Evolutionary conservation across 2,888 invertebrate species (phyloP).

Genomic region (Tholera decimalis): DNA sequence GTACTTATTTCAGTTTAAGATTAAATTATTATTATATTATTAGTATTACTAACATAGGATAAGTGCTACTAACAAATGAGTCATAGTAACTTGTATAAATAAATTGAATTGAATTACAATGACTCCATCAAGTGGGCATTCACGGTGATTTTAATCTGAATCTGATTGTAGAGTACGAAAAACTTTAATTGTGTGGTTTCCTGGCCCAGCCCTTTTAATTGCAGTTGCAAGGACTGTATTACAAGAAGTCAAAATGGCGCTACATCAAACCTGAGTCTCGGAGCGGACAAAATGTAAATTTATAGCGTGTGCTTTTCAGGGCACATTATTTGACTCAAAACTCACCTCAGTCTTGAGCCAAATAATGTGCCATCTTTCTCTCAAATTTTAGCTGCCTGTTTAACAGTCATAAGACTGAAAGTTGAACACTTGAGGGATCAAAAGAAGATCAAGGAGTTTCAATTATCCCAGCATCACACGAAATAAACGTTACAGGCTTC

Average conservation of each 20-base stretch:
- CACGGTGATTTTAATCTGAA: slow-evolving; percentile 37
- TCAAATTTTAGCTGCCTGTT: neutral
- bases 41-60: too few species aligned
- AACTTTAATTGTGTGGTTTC: slow-evolving; percentile 20
- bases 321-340: too few species aligned
- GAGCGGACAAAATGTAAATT: too few species aligned
- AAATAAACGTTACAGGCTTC: neutral
- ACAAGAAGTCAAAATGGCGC: neutral
- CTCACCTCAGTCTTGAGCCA: too few species aligned
- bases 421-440: neutral
- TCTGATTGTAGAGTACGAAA: slow-evolving; percentile 11
- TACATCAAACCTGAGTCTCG: neutral
- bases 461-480: neutral
- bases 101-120: too few species aligned
- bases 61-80: too few species aligned
- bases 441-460: neutral
- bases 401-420: too few species aligned
- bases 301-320: neutral
- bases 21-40: too few species aligned
- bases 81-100: too few species aligned
- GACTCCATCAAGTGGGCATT: slow-evolving; percentile 25
- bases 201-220: slow-evolving; percentile 7
- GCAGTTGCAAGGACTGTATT: neutral
- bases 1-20: too few species aligned
- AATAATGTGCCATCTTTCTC: too few species aligned